Evolutionary conservation across 2,797 vertebrate species (phyloP), one percentile per base, ranked within the genome.

Genomic region (Emys orbicularis): DNA sequence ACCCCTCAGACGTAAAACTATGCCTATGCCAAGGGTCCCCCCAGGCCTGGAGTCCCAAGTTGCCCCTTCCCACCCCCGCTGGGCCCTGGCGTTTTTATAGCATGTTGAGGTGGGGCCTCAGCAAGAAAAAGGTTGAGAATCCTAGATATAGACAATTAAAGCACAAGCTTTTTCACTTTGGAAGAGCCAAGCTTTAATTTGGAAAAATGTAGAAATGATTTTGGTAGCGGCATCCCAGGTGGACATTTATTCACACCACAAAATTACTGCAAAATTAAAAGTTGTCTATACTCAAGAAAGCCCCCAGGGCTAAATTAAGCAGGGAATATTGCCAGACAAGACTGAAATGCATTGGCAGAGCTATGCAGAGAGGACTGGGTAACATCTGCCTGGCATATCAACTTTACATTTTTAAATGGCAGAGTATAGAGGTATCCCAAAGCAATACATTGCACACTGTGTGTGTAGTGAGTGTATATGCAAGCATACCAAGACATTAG

Each of bases 301-400:
- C 81, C 83, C 86, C 18, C 90, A 93, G 85, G 47, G 3, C 37
- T 85, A 74, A 29, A 77, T 16, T 56, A 92, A 93, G 93, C 79
- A 96, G 49, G 34, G 96, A 93, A 83, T 90, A 25, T 47, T 76
- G 44, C 72, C 41, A 76, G 44, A 47, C 72, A 15, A 47, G 72
- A 76, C 25, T 76, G 72, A 76, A 76, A 27, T 47, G 41, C 13
- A 47, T 47, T 76, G 65, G 65, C 90, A 90, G 90, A 95, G 83
- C 85, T 94, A 84, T 1, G 21, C 50, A 47, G 93, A 96, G 93
- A 95, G 88, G 81, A 89, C 92, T 92, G 92, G 87, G 84, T 85
- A 85, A 81, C 89, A 76, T 91, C 92, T 97, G 90, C 84, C 93
- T 96, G 94, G 88, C 79, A 82, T 93, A 94, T 92, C 87, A 96